phyloP scores from a whole-genome alignment of 2,113 vertebrate genomes.

The Heterochromis multidens region DNA sequence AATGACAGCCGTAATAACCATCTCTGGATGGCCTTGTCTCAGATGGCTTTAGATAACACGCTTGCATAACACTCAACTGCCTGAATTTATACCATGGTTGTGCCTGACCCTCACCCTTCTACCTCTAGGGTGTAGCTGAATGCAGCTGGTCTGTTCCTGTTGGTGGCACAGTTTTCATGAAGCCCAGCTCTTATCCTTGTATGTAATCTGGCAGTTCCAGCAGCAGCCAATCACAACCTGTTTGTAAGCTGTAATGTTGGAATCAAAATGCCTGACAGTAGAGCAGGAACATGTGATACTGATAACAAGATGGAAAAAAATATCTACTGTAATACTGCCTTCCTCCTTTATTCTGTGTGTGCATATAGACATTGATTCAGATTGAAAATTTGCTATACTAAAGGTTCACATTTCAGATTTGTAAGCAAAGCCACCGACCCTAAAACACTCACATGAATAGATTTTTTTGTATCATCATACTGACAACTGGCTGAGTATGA shows the following conservation, averaged over 20 bases:
- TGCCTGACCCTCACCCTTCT: slow-evolving; percentile 46
- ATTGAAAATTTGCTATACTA: neutral
- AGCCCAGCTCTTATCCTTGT: slow-evolving; percentile 57
- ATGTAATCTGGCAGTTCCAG: slow-evolving; percentile 62
- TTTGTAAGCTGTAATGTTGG: slow-evolving; percentile 41
- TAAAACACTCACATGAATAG: neutral
- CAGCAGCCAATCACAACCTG: slow-evolving; percentile 60
- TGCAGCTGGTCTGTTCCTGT: slow-evolving; percentile 46
- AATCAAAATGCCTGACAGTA: slow-evolving; percentile 55
- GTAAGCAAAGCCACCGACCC: neutral
- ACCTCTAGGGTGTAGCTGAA: slow-evolving; percentile 28
- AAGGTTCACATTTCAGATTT: neutral
- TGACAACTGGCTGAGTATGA: neutral
- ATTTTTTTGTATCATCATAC: neutral
- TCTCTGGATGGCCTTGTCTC: slow-evolving; percentile 51
- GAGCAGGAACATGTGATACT: slow-evolving; percentile 44
- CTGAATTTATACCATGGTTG: slow-evolving; percentile 40
- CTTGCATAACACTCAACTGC: slow-evolving; percentile 59
- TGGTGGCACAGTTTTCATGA: slow-evolving; percentile 41
- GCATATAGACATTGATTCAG: neutral
- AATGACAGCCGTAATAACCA: slow-evolving; percentile 49
- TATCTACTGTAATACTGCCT: slow-evolving; percentile 9
- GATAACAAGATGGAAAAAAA: neutral
- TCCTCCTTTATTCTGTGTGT: neutral
- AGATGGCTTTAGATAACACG: slow-evolving; percentile 58